These are phyloP conservation scores for Ochotona princeps DNA, from an alignment of 2,113 vertebrate genomes.

Conservation along the genomic window DNA sequence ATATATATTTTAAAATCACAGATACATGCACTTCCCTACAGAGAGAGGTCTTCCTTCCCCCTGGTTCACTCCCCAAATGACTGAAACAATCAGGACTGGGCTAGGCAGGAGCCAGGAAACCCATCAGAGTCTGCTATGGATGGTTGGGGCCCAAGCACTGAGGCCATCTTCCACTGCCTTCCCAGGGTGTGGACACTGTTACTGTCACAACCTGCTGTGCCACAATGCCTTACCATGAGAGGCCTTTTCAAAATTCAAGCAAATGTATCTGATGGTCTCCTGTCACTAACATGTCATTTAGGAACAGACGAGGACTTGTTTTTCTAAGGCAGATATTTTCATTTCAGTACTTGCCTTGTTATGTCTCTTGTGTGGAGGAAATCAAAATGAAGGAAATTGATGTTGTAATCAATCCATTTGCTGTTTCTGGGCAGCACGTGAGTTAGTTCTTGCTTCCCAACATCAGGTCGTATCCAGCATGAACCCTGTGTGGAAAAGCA, in stretches of 20 bases:
- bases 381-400: background rate
- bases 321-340: constrained; percentile 9
- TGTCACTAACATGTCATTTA: background rate
- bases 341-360: constrained; percentile 19
- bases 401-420: constrained; percentile 30
- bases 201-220: too few species aligned
- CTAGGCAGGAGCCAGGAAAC: too few species aligned
- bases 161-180: too few species aligned
- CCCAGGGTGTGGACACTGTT: too few species aligned
- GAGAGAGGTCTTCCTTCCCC: too few species aligned
- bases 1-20: too few species aligned
- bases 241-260: constrained; percentile 3
- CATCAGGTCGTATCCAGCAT: background rate
- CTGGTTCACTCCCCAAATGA: too few species aligned
- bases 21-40: too few species aligned
- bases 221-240: background rate
- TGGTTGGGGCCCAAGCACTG: too few species aligned
- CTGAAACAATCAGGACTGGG: too few species aligned
- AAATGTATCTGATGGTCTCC: background rate
- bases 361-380: background rate
- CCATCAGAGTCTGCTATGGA: too few species aligned
- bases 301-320: background rate
- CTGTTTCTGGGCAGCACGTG: background rate
- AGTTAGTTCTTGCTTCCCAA: constrained; percentile 13
- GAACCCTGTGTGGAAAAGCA: background rate